phyloP scores from a whole-genome alignment of 1,140 invertebrate species.

The Pissodes strobi region DNA sequence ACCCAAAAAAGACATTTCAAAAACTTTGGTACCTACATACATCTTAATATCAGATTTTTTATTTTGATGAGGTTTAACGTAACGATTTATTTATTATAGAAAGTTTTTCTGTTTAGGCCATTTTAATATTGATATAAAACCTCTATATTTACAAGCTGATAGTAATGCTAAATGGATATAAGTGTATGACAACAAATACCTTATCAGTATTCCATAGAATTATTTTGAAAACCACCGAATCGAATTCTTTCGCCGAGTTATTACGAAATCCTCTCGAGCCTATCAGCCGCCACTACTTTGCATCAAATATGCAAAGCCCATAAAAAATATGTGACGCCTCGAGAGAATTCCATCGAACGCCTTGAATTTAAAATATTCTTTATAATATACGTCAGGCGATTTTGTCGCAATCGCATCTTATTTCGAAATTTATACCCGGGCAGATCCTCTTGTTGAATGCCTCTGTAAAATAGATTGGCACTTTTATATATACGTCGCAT shows the following conservation, averaged over 20 bases:
- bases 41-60: no score
- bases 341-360: constrained; percentile 5
- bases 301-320: constrained; percentile 24
- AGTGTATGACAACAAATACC: no score
- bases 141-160: no score
- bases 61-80: no score
- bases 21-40: no score
- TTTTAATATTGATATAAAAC: no score
- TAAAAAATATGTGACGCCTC: constrained; percentile 23
- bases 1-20: no score
- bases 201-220: no score
- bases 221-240: no score
- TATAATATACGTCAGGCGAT: constrained; percentile 23
- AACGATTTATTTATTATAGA: no score
- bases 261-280: background rate
- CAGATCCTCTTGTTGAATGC: constrained; percentile 23
- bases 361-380: constrained; percentile 18
- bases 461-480: constrained; percentile 26
- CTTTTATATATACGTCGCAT: constrained; percentile 24
- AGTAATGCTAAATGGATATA: no score
- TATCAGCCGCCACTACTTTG: background rate
- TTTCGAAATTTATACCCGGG: constrained; percentile 30
- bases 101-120: no score
- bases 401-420: constrained; percentile 24
- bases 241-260: background rate